A percentile compares a stretch with the other conserved stretches of the same genome.
Conservation (phyloP, 1,140 invertebrate species). For the Maniola jurtina region DNA sequence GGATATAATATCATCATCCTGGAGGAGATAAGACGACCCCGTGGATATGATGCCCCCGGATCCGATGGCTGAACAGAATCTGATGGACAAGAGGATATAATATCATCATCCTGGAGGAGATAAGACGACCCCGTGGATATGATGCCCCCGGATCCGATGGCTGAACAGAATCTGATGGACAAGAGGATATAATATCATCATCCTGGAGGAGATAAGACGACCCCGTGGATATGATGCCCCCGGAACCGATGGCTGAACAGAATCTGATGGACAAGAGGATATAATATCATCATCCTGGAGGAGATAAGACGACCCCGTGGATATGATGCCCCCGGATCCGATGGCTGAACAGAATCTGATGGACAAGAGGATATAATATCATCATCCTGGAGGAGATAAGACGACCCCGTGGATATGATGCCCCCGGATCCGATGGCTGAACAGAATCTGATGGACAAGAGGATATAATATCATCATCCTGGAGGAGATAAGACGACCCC, state of each 20-base stretch:
- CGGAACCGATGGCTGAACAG: slow-evolving; percentile 83
- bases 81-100: slow-evolving; percentile 32
- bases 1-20: neutral
- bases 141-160: slow-evolving; percentile 85
- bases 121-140: slow-evolving; percentile 82
- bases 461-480: neutral
- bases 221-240: slow-evolving; percentile 85
- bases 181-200: neutral
- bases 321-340: slow-evolving; percentile 87
- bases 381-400: neutral
- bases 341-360: slow-evolving; percentile 79
- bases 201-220: slow-evolving; percentile 39
- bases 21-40: slow-evolving; percentile 61
- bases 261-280: slow-evolving; percentile 57
- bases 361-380: neutral
- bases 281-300: neutral
- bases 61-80: slow-evolving; percentile 81
- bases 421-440: slow-evolving; percentile 85
- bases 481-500: slow-evolving; percentile 61
- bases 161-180: slow-evolving; percentile 76
- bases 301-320: slow-evolving; percentile 78
- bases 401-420: slow-evolving; percentile 83
- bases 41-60: slow-evolving; percentile 87
- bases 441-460: slow-evolving; percentile 70
- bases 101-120: neutral